These are phyloP conservation scores for Microcebus tavaratra DNA, from an alignment of 2,113 vertebrate species.

Conservation along the genomic window DNA sequence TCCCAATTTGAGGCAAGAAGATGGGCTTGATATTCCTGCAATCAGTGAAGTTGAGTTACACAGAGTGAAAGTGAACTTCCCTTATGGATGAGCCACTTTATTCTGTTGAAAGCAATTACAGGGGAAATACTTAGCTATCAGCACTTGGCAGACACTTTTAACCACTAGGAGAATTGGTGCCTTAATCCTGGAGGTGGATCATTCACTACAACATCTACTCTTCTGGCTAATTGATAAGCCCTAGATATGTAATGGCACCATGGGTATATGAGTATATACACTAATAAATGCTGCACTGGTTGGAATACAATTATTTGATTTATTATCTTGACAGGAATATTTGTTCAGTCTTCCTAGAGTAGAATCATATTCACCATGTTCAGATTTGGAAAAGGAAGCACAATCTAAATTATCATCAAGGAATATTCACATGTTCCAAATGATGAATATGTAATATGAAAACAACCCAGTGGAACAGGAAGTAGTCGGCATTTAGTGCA, in stretches of 20 bases:
- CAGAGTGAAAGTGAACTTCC: background rate
- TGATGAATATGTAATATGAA: constrained; percentile 56
- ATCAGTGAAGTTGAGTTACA: background rate
- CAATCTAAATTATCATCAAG: background rate
- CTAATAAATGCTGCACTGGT: background rate
- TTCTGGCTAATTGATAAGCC: rapidly evolving
- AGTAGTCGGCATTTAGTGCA: background rate
- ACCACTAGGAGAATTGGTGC: background rate
- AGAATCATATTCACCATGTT: background rate
- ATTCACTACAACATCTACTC: background rate
- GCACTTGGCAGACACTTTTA: background rate
- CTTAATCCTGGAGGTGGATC: background rate
- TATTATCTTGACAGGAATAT: background rate
- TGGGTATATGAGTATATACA: background rate
- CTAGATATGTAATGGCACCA: background rate
- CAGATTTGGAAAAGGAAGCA: background rate
- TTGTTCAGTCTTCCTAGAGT: background rate
- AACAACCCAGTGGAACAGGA: background rate
- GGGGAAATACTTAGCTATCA: background rate
- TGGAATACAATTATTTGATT: background rate
- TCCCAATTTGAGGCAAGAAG: background rate
- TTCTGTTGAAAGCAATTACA: background rate
- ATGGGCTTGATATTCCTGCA: background rate
- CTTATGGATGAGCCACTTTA: background rate
- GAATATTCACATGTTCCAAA: background rate